Percentiles rank a stretch among this genome's conserved stretches.
Evolutionary conservation across 2,888 invertebrate genomes (phyloP).

Genomic region (Parnassius orleans): DNA sequence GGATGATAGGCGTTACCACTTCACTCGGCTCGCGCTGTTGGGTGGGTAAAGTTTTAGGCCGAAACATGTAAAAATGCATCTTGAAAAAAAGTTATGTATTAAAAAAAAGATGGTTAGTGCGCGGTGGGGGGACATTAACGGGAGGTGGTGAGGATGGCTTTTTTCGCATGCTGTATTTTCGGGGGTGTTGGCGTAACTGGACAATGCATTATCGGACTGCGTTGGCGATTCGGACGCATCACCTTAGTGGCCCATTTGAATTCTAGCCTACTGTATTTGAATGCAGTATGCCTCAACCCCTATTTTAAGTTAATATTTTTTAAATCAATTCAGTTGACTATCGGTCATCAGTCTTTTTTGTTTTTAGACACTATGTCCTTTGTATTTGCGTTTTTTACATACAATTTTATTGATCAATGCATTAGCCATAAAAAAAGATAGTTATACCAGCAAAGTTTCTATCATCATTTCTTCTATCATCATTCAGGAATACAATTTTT

Average conservation of each 20-base stretch:
- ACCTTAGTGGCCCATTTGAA: conserved; percentile 68
- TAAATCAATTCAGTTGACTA: too few species aligned
- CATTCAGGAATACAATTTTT: too few species aligned
- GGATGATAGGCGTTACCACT: conserved; percentile 69
- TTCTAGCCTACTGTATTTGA: conserved; percentile 52
- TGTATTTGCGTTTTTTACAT: too few species aligned
- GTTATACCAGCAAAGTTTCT: too few species aligned
- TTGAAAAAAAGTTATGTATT: conserved; percentile 82
- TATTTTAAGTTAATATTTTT: too few species aligned
- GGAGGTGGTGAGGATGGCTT: conserved; percentile 74
- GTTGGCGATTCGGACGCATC: conserved; percentile 62
- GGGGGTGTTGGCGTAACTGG: conserved; percentile 74
- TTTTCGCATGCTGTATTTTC: conserved; percentile 79
- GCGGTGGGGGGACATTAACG: conserved; percentile 77
- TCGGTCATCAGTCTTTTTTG: too few species aligned
- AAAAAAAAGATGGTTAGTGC: conserved; percentile 80
- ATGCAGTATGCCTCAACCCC: conserved; percentile 32
- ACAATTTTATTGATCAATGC: too few species aligned
- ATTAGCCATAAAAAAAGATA: too few species aligned
- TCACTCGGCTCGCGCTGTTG: conserved; percentile 64
- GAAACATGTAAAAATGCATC: conserved; percentile 82
- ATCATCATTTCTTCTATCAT: too few species aligned
- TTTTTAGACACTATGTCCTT: too few species aligned
- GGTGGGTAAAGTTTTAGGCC: conserved; percentile 81
- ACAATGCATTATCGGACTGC: conserved; percentile 76